phyloP scores from a whole-genome alignment of 2,113 vertebrate species.

The Cygnus atratus region DNA sequence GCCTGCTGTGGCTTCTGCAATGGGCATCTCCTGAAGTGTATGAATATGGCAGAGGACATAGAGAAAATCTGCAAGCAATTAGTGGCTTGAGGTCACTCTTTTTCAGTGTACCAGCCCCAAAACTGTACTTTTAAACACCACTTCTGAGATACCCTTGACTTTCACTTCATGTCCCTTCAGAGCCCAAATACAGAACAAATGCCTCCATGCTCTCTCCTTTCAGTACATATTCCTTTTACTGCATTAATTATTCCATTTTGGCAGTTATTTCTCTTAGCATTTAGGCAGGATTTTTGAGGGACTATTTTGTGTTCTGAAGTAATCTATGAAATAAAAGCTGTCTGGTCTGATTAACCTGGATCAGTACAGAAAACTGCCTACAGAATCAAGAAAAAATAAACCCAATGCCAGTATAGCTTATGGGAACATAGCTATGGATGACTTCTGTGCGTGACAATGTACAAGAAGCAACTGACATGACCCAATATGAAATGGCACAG shows the following conservation, averaged over 20 bases:
- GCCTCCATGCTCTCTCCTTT: background rate
- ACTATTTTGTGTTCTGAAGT: background rate
- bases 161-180: background rate
- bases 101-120: background rate
- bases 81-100: background rate
- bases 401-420: background rate
- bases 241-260: slow-evolving; percentile 23
- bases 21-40: background rate
- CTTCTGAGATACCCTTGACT: background rate
- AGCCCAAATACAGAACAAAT: background rate
- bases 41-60: background rate
- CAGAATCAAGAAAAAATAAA: slow-evolving; percentile 12
- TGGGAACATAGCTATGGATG: background rate
- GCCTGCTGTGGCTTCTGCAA: background rate
- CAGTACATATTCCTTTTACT: background rate
- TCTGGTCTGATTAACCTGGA: slow-evolving; percentile 39
- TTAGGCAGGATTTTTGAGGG: slow-evolving; percentile 16
- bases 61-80: background rate
- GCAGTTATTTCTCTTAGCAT: background rate
- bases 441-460: background rate
- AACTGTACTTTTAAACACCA: background rate
- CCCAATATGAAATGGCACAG: background rate
- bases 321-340: slow-evolving; percentile 27
- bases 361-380: slow-evolving; percentile 18
- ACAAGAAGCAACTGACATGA: background rate